Conservation (phyloP, 2,113 vertebrate species). For the Rhinolophus ferrumequinum region DNA sequence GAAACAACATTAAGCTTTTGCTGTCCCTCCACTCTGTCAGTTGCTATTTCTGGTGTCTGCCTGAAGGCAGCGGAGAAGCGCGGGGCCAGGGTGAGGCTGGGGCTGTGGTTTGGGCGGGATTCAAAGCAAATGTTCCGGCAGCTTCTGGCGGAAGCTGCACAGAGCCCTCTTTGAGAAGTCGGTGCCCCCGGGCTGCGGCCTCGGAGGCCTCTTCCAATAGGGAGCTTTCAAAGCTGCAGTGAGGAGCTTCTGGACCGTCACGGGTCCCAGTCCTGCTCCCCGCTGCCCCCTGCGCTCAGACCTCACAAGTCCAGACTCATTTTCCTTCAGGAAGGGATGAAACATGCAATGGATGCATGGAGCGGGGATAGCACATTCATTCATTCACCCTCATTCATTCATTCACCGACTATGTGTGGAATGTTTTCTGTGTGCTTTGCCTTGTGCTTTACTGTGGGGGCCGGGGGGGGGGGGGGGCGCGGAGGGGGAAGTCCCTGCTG, state of each 20-base stretch:
- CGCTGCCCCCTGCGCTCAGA: neutral
- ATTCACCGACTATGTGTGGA: rapidly evolving
- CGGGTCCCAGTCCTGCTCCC: neutral
- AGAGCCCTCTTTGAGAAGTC: constrained; percentile 16
- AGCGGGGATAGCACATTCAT: no score
- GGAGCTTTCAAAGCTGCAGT: neutral
- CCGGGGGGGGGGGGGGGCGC: no score
- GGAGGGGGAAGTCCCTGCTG: no score
- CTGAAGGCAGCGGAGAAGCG: neutral
- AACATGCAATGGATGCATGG: rapidly evolving
- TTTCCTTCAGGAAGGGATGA: neutral
- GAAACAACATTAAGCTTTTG: neutral
- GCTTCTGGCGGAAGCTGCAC: neutral
- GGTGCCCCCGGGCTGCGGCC: rapidly evolving
- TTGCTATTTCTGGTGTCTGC: constrained; percentile 52
- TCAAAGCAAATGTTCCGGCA: neutral
- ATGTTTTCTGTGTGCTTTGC: neutral
- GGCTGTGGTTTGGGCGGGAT: neutral
- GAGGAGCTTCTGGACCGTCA: no score
- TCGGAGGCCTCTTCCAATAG: no score
- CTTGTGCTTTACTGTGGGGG: no score
- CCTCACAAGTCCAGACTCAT: neutral
- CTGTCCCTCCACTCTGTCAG: neutral
- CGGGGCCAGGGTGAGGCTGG: neutral
- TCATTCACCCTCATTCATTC: neutral